Base-by-base conservation (phyloP, 2,797 vertebrate genomes). In the Neosilurus hyrtlii region DNA sequence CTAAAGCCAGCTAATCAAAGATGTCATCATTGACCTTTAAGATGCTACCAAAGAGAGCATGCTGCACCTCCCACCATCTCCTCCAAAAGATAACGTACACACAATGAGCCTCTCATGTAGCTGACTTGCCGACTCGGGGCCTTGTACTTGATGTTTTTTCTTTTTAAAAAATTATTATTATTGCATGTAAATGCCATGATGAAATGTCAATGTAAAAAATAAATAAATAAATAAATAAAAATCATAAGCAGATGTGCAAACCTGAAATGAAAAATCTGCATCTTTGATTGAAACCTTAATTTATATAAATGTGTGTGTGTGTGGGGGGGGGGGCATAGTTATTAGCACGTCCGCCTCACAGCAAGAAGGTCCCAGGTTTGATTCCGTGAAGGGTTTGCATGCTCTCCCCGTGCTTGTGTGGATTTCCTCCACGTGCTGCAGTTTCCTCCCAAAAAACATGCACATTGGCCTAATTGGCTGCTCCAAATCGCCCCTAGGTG, bases 11-110 rank as follows among this genome's bases (percentile, higher is more conserved):
- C 77, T 86, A 86, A 87, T 84, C 82, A 84, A 83, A 82, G 57
- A 86, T 87, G 84, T 85, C 79, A 83, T 65, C 74, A 65, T 77
- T 88, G 87, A 88, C 85, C 87, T 88, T 88, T 86, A 75, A 79
- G 80, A 76, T 35, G 70, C 59, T 67, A 84, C 67, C 51, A 20
- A 84, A 68, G n/a, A 24, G 8, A 37, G 68, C 7, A 51, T 4
- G 18, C 68, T 35, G 24, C 43, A 54, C n/a, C 24, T 26, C 43
- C 80, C 10, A 24, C 35, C 1, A 49, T 20, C 74, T 61, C 18
- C 35, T 18, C 35, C 35, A 11, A 26, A 77, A 63, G 37, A 62
- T n/a, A 72, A 30, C 70, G 74, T 71, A 63, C 37, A 54, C 56
- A 63, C 80, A 24, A 2, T 22, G 10, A 73, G 68, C 15, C 37